Conservation (phyloP, 2,113 vertebrate genomes). For the Charina bottae region DNA sequence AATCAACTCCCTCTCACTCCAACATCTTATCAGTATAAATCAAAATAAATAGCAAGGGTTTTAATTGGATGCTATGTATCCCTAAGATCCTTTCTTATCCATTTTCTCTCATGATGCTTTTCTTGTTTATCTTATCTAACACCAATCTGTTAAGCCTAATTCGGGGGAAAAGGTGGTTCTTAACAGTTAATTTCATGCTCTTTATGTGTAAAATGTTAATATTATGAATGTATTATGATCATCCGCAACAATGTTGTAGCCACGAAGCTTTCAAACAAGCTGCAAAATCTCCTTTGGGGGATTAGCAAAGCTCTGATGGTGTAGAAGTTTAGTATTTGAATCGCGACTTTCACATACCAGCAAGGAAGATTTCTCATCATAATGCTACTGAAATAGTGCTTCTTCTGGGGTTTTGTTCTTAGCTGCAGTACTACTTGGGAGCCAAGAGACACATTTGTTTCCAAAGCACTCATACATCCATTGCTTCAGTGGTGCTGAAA, state of each 20-base stretch:
- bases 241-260: not conserved
- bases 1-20: not conserved
- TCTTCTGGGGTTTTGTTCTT: not conserved
- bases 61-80: not conserved
- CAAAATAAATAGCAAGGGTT: not conserved
- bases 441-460: conserved; percentile 17
- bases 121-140: not conserved
- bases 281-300: not conserved
- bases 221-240: not conserved
- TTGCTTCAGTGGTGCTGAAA: conserved; percentile 36
- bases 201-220: not conserved
- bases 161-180: not conserved
- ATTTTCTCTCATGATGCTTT: not conserved
- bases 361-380: not conserved
- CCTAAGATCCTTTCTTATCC: not conserved
- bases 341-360: not conserved
- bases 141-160: not conserved
- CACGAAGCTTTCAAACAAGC: not conserved
- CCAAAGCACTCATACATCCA: conserved; percentile 15
- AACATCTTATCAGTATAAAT: not conserved
- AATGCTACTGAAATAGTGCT: not conserved
- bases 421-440: not conserved
- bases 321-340: not conserved
- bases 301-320: not conserved
- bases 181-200: not conserved